Evolutionary conservation across 2,113 vertebrate species (phyloP).

Genomic region (Lophura nycthemera): DNA sequence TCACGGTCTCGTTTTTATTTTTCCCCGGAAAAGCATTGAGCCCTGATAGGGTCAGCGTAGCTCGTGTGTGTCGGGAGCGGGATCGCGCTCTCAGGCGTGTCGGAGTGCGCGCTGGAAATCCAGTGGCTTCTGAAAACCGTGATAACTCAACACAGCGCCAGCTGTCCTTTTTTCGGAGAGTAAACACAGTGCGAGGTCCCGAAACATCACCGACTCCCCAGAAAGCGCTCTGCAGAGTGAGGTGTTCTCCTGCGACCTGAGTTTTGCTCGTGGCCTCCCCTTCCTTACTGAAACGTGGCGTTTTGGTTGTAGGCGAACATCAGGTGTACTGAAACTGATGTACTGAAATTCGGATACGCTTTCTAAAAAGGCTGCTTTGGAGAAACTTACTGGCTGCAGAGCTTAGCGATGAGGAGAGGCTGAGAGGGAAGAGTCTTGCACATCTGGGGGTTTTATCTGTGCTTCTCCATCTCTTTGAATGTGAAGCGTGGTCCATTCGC

Average conservation of each 20-base stretch:
- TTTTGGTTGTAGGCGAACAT: background rate
- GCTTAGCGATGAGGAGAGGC: background rate
- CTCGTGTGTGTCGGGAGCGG: background rate
- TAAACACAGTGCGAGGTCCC: background rate
- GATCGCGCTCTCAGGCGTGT: background rate
- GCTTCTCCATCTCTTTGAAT: background rate
- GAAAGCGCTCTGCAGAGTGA: background rate
- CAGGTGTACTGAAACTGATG: background rate
- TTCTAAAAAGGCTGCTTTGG: background rate
- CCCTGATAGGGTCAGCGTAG: background rate
- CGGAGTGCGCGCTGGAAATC: background rate
- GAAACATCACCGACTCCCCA: background rate
- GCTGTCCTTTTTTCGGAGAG: background rate
- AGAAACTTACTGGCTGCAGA: background rate
- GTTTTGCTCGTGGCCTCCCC: background rate
- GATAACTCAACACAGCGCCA: background rate
- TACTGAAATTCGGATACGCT: background rate
- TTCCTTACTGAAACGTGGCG: background rate
- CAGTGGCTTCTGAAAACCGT: background rate
- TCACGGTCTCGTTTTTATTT: background rate
- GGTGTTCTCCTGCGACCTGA: background rate
- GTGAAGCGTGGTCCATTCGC: background rate
- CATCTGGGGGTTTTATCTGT: fast-evolving
- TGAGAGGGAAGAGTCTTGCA: background rate
- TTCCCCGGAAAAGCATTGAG: background rate